Percentiles rank a stretch among this genome's conserved stretches.
These are phyloP conservation scores for Pluvianellus socialis DNA, from an alignment of 2,113 vertebrate species.

Conservation along the genomic window DNA sequence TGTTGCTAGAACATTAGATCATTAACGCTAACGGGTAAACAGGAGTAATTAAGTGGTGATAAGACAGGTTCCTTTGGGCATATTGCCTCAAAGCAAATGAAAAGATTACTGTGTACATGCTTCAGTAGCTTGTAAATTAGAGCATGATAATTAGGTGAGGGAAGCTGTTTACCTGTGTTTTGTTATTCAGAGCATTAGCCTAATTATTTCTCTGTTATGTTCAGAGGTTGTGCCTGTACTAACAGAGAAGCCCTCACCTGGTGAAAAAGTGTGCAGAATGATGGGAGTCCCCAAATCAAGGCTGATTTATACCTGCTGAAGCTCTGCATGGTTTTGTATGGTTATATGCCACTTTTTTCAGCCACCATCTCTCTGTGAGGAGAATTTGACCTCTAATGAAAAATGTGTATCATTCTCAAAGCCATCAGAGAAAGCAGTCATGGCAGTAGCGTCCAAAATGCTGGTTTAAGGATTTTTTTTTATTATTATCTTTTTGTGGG, in stretches of 20 bases:
- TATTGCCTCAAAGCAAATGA: slow-evolving; percentile 45
- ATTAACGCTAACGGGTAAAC: slow-evolving; percentile 47
- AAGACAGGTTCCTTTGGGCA: slow-evolving; percentile 46
- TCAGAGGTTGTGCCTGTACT: not conserved
- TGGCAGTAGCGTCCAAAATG: not conserved
- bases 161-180: slow-evolving; percentile 31
- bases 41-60: slow-evolving; percentile 66
- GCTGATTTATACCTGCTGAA: not conserved
- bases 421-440: not conserved
- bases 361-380: not conserved
- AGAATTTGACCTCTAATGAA: not conserved
- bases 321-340: not conserved
- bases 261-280: not conserved
- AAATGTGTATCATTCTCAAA: not conserved
- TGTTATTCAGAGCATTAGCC: not conserved
- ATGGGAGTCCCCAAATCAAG: not conserved
- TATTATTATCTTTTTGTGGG: not conserved
- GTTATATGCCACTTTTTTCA: not conserved
- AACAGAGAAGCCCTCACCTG: not conserved
- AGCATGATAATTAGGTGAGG: slow-evolving; percentile 28
- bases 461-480: not conserved
- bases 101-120: slow-evolving; percentile 27
- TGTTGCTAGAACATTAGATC: slow-evolving; percentile 38
- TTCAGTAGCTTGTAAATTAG: slow-evolving; percentile 49
- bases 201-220: not conserved